A percentile compares a stretch with the other conserved stretches of the same genome.
phyloP scores from a whole-genome alignment of 2,888 invertebrate species.

The Cryptus armator region DNA sequence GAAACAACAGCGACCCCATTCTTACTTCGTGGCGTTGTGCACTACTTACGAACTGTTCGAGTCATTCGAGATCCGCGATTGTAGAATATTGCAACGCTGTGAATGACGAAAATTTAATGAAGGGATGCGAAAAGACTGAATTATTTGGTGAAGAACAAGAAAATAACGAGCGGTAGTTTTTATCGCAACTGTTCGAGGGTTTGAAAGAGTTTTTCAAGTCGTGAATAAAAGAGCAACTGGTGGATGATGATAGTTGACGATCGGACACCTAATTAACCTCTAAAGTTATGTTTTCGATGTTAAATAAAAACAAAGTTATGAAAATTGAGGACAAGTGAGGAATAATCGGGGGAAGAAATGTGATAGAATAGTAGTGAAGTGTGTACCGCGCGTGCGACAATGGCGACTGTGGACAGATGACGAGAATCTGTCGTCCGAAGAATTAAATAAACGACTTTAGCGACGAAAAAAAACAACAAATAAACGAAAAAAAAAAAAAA shows the following conservation, averaged over 20 bases:
- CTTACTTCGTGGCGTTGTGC: conserved; percentile 10
- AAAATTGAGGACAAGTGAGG: conserved; percentile 33
- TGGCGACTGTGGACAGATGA: conserved; percentile 54
- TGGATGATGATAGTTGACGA: conserved; percentile 28
- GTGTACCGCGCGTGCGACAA: conserved; percentile 60
- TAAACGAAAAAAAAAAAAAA: conserved; percentile 12
- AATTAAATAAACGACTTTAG: conserved; percentile 31
- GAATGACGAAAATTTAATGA: conserved; percentile 21
- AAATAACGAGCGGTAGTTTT: neutral
- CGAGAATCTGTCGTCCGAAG: conserved; percentile 32
- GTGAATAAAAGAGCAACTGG: conserved; percentile 5
- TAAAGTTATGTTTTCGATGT: conserved; percentile 20
- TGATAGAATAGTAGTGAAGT: conserved; percentile 65
- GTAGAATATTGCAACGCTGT: neutral
- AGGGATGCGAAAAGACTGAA: conserved; percentile 31
- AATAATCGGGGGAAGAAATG: conserved; percentile 59
- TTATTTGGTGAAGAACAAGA: neutral
- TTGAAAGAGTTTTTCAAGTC: neutral
- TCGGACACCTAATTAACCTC: neutral
- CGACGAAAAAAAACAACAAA: conserved; percentile 56
- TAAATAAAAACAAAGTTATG: conserved; percentile 13
- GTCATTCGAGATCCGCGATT: conserved; percentile 1
- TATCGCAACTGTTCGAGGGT: neutral
- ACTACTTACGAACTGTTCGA: neutral
- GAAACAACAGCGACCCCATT: conserved; percentile 10